Conservation (phyloP, 1,140 invertebrate species). For the Hycleus phaleratus region DNA sequence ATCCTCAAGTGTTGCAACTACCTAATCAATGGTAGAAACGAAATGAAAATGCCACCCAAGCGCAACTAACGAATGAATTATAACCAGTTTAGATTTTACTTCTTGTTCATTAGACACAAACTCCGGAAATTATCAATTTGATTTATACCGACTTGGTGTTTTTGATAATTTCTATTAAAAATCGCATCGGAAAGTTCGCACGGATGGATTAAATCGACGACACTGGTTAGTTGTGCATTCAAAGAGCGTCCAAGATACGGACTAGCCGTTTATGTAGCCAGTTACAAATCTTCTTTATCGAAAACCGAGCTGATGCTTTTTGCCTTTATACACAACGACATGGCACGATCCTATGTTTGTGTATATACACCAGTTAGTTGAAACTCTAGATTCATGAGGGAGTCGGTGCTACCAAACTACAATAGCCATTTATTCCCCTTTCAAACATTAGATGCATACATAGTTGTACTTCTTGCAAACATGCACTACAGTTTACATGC, state of each 20-base stretch:
- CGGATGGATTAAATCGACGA: slow-evolving; percentile 18
- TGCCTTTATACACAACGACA: not conserved
- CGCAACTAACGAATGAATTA: slow-evolving; percentile 8
- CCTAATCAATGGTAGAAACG: not conserved
- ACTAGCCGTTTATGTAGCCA: not conserved
- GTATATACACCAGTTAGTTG: too few species aligned
- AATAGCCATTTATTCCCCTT: too few species aligned
- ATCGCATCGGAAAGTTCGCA: not conserved
- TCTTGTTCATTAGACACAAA: slow-evolving; percentile 6
- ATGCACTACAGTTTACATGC: too few species aligned
- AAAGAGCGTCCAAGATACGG: slow-evolving; percentile 10
- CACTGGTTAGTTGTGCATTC: slow-evolving; percentile 19
- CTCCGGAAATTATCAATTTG: too few species aligned
- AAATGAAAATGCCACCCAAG: slow-evolving; percentile 2
- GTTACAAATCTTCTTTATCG: slow-evolving; percentile 22
- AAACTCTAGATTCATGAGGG: too few species aligned
- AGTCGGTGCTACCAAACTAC: too few species aligned
- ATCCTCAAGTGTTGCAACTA: slow-evolving; percentile 17
- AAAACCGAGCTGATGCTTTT: slow-evolving; percentile 14
- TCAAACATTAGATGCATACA: too few species aligned
- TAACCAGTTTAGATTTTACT: slow-evolving; percentile 8
- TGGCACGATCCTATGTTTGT: too few species aligned
- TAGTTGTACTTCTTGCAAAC: too few species aligned
- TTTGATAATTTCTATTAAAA: too few species aligned
- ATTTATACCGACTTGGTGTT: too few species aligned